Evolutionary conservation across 2,113 vertebrate species (phyloP), one percentile per base, ranked within the genome.

Genomic region (Pelodiscus sinensis): DNA sequence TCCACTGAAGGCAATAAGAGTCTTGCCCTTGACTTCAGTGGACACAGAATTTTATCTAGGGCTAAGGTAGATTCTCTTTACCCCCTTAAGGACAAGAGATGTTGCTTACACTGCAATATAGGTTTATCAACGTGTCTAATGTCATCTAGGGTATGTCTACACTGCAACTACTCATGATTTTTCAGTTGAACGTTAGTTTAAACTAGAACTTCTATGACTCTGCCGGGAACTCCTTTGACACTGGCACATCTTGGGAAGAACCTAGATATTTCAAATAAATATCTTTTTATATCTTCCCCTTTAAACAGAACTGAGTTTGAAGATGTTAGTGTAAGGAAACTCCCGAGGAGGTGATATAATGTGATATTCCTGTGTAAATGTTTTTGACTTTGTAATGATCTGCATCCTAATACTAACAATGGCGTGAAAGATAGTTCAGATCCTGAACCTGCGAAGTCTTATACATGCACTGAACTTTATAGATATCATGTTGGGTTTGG

Each of bases 371-470:
- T 95, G 79, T 78, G 56, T 86, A 90, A 95, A 94, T 1, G 11
- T 93, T 91, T 71, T 93, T 91, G 62, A 84, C 81, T 96, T 81
- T 90, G 85, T 94, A 94, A 92, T 93, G 84, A 94, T 58, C 84
- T 90, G 87, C 31, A 79, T 73, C 83, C 56, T 88, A 92, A 83
- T 88, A 87, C 81, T 56, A 87, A 91, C 13, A 94, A 54, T 22
- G 92, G 80, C 81, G 85, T 88, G 19, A 96, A 94, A 85, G 79
- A 86, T 78, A 84, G 60, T 91, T 75, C 38, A 24, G 18, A 35
- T 19, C 71, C 6, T 38, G 71, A 75, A 13, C 12, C n/a, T 82
- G 2, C 31, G 10, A 19, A n/a, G 65, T 35, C n/a, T 71, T 21
- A 71, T 71, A n/a, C 6, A 11, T 73, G 16, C 1, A 11, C 50